phyloP scores from a whole-genome alignment of 2,113 vertebrate species.

The Panurus biarmicus region DNA sequence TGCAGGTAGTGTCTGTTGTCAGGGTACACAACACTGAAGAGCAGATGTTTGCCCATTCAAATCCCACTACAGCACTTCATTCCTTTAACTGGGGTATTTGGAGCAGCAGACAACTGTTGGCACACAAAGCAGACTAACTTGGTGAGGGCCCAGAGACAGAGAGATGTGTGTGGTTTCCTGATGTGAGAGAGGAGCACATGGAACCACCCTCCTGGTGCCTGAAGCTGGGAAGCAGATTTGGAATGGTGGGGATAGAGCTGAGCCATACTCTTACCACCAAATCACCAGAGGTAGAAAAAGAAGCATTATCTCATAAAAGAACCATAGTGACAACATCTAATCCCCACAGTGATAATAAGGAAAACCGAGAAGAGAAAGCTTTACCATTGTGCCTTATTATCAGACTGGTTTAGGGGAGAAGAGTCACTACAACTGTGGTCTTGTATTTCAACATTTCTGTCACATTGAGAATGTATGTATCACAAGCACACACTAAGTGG shows the following conservation, averaged over 20 bases:
- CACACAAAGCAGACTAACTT: background rate
- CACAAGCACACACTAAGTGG: background rate
- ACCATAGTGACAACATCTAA: background rate
- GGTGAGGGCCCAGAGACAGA: background rate
- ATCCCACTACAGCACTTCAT: background rate
- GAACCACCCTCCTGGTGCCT: background rate
- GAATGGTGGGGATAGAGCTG: background rate
- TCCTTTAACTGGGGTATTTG: background rate
- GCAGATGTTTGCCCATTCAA: background rate
- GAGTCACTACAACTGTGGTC: background rate
- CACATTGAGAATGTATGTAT: background rate
- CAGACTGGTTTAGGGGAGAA: background rate
- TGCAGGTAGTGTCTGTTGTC: background rate
- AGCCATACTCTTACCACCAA: background rate
- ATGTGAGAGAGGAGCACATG: background rate
- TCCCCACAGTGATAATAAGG: background rate
- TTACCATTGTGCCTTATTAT: background rate
- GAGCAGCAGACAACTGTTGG: background rate
- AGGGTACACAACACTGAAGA: background rate
- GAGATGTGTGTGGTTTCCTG: background rate
- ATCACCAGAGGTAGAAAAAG: background rate
- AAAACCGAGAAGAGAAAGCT: background rate
- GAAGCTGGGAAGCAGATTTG: background rate
- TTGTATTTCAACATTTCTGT: background rate
- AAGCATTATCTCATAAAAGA: background rate